A percentile compares a stretch with the other conserved stretches of the same genome.
phyloP scores from a whole-genome alignment of 2,888 invertebrate species.

The Cataglyphis rosenhaueri region DNA sequence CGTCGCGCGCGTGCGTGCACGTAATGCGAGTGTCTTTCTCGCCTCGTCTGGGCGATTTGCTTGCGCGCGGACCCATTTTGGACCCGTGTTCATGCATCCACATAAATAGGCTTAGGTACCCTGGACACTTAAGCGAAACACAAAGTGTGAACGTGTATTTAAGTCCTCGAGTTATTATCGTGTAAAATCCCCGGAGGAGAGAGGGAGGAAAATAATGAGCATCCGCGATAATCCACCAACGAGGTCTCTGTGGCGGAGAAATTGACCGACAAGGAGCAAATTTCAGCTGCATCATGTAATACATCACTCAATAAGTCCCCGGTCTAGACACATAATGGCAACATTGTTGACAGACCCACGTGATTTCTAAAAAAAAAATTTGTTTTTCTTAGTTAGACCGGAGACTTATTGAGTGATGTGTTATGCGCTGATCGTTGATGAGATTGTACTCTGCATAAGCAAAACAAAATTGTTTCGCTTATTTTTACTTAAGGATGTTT shows the following conservation, averaged over 20 bases:
- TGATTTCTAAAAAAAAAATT: too few relatives aligned
- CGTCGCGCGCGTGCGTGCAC: conserved; percentile 60
- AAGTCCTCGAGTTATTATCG: conserved; percentile 49
- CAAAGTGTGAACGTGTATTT: conserved; percentile 67
- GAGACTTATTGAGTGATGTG: too few relatives aligned
- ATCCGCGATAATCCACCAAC: conserved; percentile 1
- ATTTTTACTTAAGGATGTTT: too few relatives aligned
- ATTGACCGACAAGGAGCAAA: neutral
- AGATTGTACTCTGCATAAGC: neutral
- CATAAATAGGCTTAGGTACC: conserved; percentile 65
- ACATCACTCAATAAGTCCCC: too few relatives aligned
- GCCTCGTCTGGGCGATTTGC: conserved; percentile 52
- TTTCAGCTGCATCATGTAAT: neutral
- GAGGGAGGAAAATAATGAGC: conserved; percentile 46
- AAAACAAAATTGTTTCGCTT: conserved; percentile 2
- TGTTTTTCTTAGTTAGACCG: too few relatives aligned
- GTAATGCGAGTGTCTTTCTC: conserved; percentile 66
- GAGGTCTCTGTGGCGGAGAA: neutral
- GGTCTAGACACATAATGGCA: too few relatives aligned
- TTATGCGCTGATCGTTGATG: neutral
- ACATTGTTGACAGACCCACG: too few relatives aligned
- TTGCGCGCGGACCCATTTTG: conserved; percentile 5
- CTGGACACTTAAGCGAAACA: conserved; percentile 53
- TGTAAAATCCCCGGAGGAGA: conserved; percentile 49
- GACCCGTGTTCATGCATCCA: conserved; percentile 62